Conservation (phyloP, 2,888 invertebrate species). For the Ichneumoninae sp. region DNA sequence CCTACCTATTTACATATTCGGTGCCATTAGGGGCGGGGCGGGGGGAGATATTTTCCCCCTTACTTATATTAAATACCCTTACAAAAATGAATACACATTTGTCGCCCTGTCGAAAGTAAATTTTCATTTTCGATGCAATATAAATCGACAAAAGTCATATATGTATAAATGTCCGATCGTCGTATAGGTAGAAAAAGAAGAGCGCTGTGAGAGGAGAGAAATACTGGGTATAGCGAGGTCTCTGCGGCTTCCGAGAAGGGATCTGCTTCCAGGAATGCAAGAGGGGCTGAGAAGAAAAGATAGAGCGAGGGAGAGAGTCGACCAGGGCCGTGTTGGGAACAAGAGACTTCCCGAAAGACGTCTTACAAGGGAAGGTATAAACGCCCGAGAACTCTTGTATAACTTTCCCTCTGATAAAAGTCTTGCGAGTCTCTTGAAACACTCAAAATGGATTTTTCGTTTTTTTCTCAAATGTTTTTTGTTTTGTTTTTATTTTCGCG, state of each 20-base stretch:
- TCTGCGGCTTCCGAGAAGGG: slow-evolving; percentile 67
- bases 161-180: neutral
- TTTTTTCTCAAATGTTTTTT: neutral
- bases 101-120: neutral
- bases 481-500: neutral
- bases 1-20: neutral
- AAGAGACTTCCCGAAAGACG: slow-evolving; percentile 63
- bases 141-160: slow-evolving; percentile 1
- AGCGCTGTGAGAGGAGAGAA: slow-evolving; percentile 45
- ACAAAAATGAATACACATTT: neutral
- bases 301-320: slow-evolving; percentile 34
- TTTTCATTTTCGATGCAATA: neutral
- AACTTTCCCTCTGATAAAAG: slow-evolving; percentile 38
- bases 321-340: slow-evolving; percentile 61
- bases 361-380: slow-evolving; percentile 40
- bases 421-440: neutral
- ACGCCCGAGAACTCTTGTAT: slow-evolving; percentile 34
- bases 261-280: slow-evolving; percentile 65
- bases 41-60: neutral
- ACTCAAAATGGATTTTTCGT: slow-evolving; percentile 15
- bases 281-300: slow-evolving; percentile 38
- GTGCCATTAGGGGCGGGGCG: neutral
- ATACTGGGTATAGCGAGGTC: slow-evolving; percentile 56
- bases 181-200: slow-evolving; percentile 23
- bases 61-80: neutral